phyloP scores from a whole-genome alignment of 2,797 vertebrate species.

The Clarias fuscus region DNA sequence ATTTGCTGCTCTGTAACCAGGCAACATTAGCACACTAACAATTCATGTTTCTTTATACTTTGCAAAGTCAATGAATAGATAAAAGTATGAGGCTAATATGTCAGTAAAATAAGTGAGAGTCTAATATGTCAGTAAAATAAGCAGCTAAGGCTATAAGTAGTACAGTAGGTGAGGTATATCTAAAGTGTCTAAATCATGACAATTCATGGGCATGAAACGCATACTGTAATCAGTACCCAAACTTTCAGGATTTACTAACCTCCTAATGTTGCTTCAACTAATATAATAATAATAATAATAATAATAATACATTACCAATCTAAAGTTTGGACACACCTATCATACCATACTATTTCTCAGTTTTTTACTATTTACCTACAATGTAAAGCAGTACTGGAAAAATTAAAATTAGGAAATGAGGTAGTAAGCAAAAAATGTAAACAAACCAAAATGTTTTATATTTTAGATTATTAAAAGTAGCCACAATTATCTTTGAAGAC shows the following conservation, averaged over 20 bases:
- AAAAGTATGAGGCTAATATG: background rate
- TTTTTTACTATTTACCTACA: no score
- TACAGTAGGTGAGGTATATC: background rate
- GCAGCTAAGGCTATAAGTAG: no score
- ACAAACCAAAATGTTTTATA: no score
- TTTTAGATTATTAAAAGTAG: no score
- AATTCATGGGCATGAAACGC: background rate
- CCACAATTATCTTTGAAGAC: no score
- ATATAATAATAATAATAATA: background rate
- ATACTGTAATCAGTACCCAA: background rate
- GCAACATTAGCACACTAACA: background rate
- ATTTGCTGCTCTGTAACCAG: background rate
- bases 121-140: background rate
- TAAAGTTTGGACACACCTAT: no score
- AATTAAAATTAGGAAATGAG: no score
- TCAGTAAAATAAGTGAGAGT: background rate
- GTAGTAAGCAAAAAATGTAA: no score
- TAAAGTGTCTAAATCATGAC: background rate
- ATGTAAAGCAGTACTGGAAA: no score
- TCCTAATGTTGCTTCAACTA: background rate
- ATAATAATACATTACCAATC: background rate
- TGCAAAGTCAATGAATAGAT: background rate
- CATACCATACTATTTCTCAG: no score
- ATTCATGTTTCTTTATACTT: background rate
- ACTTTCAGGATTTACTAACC: background rate